Evolutionary conservation across 2,888 invertebrate species (phyloP).

Genomic region (Coelogynopora nodosa): DNA sequence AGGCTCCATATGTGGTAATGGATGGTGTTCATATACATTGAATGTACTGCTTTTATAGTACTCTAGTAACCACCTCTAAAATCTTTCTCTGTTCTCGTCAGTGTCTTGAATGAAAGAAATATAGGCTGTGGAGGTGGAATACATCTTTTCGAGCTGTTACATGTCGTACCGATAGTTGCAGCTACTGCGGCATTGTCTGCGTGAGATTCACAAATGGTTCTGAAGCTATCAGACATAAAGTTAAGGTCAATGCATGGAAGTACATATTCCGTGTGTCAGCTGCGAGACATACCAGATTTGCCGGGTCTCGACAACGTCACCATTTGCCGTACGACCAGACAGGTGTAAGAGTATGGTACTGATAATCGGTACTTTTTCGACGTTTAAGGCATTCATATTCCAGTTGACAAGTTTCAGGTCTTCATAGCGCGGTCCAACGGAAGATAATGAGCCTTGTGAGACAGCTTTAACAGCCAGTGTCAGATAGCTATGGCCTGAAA

Average conservation of each 20-base stretch:
- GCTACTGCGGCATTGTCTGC: background rate
- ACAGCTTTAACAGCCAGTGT: background rate
- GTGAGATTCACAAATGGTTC: background rate
- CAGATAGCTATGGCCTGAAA: background rate
- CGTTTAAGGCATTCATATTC: background rate
- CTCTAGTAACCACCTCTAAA: constrained; percentile 48
- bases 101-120: background rate
- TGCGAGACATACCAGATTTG: constrained; percentile 1
- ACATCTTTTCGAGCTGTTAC: background rate
- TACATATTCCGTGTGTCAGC: background rate
- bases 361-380: background rate
- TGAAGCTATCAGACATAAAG: background rate
- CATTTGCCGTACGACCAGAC: background rate
- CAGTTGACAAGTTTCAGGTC: background rate
- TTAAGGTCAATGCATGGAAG: background rate
- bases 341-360: background rate
- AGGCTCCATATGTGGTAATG: constrained; percentile 49
- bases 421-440: background rate
- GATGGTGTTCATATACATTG: constrained; percentile 52
- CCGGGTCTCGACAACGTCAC: background rate
- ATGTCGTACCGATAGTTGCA: background rate
- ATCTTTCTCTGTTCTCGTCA: background rate
- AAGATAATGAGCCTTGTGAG: background rate
- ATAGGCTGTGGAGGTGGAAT: background rate
- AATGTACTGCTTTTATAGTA: constrained; percentile 51